Conservation (phyloP, 2,113 vertebrate species). For the Sciurus niger region DNA sequence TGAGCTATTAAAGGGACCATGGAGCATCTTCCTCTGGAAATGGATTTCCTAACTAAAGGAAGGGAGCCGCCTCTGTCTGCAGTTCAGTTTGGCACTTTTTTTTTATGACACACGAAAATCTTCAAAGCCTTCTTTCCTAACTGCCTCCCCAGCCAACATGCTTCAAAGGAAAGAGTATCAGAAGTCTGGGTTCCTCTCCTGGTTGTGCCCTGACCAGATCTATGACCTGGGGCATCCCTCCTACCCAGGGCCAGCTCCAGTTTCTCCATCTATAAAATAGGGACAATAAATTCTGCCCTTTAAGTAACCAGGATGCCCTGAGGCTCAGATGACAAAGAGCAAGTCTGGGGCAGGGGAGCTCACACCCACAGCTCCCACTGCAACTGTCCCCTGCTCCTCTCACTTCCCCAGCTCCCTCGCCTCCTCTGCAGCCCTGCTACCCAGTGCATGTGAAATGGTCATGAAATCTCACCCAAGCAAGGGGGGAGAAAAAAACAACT, state of each 20-base stretch:
- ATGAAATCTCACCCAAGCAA: neutral
- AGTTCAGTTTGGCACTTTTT: neutral
- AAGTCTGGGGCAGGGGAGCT: neutral
- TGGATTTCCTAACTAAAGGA: neutral
- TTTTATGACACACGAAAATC: neutral
- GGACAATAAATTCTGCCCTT: neutral
- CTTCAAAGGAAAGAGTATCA: neutral
- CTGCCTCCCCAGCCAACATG: neutral
- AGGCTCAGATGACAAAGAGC: neutral
- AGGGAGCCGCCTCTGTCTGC: neutral
- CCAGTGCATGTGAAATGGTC: neutral
- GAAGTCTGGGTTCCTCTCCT: neutral
- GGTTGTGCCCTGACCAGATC: neutral
- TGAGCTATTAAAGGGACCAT: neutral
- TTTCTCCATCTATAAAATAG: slow-evolving; percentile 4
- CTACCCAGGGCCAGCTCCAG: neutral
- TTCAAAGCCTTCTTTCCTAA: neutral
- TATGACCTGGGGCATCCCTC: neutral
- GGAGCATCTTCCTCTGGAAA: neutral
- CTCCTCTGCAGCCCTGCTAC: neutral
- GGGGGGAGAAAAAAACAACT: neutral
- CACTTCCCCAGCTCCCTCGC: neutral
- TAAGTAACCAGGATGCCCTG: neutral
- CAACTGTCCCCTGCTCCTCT: neutral
- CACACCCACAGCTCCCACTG: neutral